phyloP scores from a whole-genome alignment of 2,113 vertebrate genomes.

The Heloderma charlesbogerti region DNA sequence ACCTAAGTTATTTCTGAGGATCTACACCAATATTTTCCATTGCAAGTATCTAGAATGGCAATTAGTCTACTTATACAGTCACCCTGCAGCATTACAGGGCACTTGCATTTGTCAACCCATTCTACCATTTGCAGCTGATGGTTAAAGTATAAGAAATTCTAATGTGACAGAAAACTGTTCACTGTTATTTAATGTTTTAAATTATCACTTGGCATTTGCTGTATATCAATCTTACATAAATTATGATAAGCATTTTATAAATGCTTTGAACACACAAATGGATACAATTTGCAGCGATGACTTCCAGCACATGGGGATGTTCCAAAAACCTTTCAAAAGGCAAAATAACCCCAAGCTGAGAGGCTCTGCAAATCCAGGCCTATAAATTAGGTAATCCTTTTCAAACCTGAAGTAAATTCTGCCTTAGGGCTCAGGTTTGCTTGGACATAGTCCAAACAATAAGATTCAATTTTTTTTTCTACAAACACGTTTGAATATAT shows the following conservation, averaged over 20 bases:
- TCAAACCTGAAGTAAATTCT: conserved; percentile 53
- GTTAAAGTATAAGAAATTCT: conserved; percentile 25
- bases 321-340: conserved; percentile 64
- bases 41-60: not conserved
- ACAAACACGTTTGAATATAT: not conserved
- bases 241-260: conserved; percentile 40
- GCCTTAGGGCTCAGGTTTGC: conserved; percentile 50
- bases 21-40: not conserved
- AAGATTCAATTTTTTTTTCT: conserved; percentile 46
- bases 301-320: conserved; percentile 25
- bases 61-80: rapidly evolving
- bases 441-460: conserved; percentile 54
- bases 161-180: not conserved
- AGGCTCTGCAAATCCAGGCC: conserved; percentile 53
- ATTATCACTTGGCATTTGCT: conserved; percentile 54
- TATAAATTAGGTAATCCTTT: conserved; percentile 64
- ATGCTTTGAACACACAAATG: conserved; percentile 64
- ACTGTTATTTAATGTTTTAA: conserved; percentile 48
- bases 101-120: not conserved
- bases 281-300: conserved; percentile 50
- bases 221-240: conserved; percentile 38
- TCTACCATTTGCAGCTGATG: not conserved
- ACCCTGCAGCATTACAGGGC: not conserved
- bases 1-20: rapidly evolving
- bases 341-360: conserved; percentile 61